Percentiles rank a stretch among this genome's conserved stretches.
phyloP scores from a whole-genome alignment of 2,888 invertebrate species.

The Diogma glabrata region DNA sequence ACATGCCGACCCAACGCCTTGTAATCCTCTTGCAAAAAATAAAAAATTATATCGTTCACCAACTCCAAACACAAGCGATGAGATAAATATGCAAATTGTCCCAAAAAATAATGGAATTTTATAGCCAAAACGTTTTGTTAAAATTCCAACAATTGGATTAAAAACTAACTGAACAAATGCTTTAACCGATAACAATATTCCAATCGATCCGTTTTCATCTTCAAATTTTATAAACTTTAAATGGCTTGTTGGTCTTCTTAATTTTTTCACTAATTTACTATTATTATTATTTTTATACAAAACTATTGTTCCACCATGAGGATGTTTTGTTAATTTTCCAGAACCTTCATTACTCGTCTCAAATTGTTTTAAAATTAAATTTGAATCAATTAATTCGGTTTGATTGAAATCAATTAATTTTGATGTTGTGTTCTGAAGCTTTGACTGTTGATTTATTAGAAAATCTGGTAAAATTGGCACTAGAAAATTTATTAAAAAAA shows the following conservation, averaged over 20 bases:
- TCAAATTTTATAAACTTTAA: slow-evolving; percentile 26
- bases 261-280: background rate
- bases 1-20: slow-evolving; percentile 71
- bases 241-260: background rate
- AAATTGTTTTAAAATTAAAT: slow-evolving; percentile 29
- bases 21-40: slow-evolving; percentile 61
- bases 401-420: slow-evolving; percentile 39
- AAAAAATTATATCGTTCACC: slow-evolving; percentile 57
- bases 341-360: too few relatives aligned
- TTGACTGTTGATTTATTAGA: slow-evolving; percentile 46
- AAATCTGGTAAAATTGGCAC: slow-evolving; percentile 74
- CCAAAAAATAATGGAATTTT: slow-evolving; percentile 56
- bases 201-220: slow-evolving; percentile 54
- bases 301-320: slow-evolving; percentile 28
- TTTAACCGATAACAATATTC: slow-evolving; percentile 60
- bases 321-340: slow-evolving; percentile 29
- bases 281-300: background rate
- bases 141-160: slow-evolving; percentile 62
- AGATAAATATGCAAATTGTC: slow-evolving; percentile 52
- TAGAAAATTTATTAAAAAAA: slow-evolving; percentile 32
- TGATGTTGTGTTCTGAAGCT: too few relatives aligned
- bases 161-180: slow-evolving; percentile 66
- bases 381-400: slow-evolving; percentile 24
- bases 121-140: slow-evolving; percentile 54
- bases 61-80: slow-evolving; percentile 62